Evolutionary conservation across 2,888 invertebrate species (phyloP).

Genomic region (Perdita meconis): DNA sequence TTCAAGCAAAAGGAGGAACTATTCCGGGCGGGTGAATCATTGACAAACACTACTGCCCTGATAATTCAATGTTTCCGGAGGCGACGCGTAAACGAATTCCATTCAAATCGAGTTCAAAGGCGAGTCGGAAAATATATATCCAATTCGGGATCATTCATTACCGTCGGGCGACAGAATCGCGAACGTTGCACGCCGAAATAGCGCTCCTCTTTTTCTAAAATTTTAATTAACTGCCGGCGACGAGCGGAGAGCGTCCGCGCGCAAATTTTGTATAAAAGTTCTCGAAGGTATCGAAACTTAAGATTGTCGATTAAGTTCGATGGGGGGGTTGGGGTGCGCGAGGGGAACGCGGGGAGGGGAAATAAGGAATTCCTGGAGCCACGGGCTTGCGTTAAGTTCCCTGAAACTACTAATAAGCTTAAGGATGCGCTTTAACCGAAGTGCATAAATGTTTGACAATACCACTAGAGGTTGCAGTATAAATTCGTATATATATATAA

Average conservation of each 20-base stretch:
- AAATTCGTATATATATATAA: conserved; percentile 63
- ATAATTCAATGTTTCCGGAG: no score
- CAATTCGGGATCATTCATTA: background rate
- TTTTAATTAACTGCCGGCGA: conserved; percentile 37
- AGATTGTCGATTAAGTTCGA: conserved; percentile 38
- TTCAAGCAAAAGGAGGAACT: no score
- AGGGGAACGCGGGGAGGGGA: background rate
- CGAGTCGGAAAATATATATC: background rate
- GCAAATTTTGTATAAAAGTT: conserved; percentile 28
- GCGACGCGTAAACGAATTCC: background rate
- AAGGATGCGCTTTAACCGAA: conserved; percentile 77
- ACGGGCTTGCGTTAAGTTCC: conserved; percentile 58
- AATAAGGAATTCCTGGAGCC: conserved; percentile 46
- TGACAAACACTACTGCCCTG: no score
- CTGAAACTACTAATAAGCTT: conserved; percentile 69
- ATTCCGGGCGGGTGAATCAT: no score
- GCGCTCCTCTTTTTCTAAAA: conserved; percentile 1
- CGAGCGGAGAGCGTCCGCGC: conserved; percentile 9
- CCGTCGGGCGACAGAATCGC: background rate
- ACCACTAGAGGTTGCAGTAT: conserved; percentile 79
- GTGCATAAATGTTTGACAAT: conserved; percentile 82
- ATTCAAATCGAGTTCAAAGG: background rate
- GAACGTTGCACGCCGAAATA: background rate
- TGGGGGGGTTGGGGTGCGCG: background rate
- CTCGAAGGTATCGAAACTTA: conserved; percentile 5